These are phyloP conservation scores for Eonycteris spelaea DNA, from an alignment of 2,113 vertebrate species.

Conservation along the genomic window DNA sequence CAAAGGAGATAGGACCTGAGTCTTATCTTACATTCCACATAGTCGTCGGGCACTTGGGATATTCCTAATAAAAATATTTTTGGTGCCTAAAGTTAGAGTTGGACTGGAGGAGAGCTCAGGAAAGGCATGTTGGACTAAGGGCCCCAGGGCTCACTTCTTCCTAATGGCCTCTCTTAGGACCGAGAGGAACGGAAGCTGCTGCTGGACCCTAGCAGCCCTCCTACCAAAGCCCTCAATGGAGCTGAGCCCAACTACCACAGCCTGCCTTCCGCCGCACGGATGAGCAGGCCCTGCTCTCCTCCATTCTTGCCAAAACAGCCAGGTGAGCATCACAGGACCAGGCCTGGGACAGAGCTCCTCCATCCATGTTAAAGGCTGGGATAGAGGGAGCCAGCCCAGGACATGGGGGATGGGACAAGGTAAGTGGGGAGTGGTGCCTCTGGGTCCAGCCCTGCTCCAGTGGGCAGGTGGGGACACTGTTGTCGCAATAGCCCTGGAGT, in stretches of 20 bases:
- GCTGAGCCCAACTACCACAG: conserved; percentile 87
- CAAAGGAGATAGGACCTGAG: not conserved
- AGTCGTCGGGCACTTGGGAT: not conserved
- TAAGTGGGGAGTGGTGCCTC: not conserved
- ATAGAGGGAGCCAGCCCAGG: not conserved
- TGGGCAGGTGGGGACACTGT: not conserved
- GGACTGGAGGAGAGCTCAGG: not conserved
- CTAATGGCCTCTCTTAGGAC: conserved; percentile 72
- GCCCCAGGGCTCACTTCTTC: not conserved
- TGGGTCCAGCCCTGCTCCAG: not conserved
- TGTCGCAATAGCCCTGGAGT: not conserved
- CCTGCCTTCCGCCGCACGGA: conserved; percentile 90
- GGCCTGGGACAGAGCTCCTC: not conserved
- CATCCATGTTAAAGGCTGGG: not conserved
- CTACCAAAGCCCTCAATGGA: conserved; percentile 91
- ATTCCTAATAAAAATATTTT: not conserved
- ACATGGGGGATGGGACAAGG: not conserved
- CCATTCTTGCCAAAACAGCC: conserved; percentile 94
- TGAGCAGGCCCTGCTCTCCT: conserved; percentile 95
- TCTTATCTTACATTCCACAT: not conserved
- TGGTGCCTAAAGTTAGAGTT: conserved; percentile 23
- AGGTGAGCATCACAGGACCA: conserved; percentile 83
- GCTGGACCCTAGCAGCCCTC: conserved; percentile 88
- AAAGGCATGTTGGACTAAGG: not conserved
- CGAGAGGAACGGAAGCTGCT: conserved; percentile 88